phyloP scores from a whole-genome alignment of 2,113 vertebrate genomes.

The Oxygymnocypris stewartii region DNA sequence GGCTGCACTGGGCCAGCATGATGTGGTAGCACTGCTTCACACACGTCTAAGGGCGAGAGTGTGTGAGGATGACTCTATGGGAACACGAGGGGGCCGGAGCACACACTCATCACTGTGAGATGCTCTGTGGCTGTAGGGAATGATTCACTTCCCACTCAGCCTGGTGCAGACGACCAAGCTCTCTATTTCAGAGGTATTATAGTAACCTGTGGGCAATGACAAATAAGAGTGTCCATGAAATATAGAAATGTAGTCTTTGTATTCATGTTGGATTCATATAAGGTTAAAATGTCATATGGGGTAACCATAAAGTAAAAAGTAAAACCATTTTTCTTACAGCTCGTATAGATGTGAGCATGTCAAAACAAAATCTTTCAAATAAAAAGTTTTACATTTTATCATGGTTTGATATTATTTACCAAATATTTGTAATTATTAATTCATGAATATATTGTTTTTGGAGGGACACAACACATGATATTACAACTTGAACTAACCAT shows the following conservation, averaged over 20 bases:
- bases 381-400: not conserved
- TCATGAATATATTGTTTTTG: no score
- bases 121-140: constrained; percentile 30
- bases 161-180: constrained; percentile 29
- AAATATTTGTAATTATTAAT: no score
- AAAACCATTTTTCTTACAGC: not conserved
- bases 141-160: constrained; percentile 50
- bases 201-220: constrained; percentile 13
- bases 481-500: no score
- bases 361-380: no score
- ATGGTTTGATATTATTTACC: no score
- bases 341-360: no score
- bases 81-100: constrained; percentile 11
- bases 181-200: constrained; percentile 15
- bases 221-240: not conserved
- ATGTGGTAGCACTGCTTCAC: constrained; percentile 39
- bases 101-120: constrained; percentile 24
- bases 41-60: constrained; percentile 38
- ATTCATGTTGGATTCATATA: not conserved
- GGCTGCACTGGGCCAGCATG: constrained; percentile 14
- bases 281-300: not conserved
- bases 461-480: no score
- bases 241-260: not conserved
- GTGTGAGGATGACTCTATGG: constrained; percentile 34
- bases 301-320: not conserved